These are phyloP conservation scores for Plecotus auritus DNA, from an alignment of 2,113 vertebrate species.

Conservation along the genomic window DNA sequence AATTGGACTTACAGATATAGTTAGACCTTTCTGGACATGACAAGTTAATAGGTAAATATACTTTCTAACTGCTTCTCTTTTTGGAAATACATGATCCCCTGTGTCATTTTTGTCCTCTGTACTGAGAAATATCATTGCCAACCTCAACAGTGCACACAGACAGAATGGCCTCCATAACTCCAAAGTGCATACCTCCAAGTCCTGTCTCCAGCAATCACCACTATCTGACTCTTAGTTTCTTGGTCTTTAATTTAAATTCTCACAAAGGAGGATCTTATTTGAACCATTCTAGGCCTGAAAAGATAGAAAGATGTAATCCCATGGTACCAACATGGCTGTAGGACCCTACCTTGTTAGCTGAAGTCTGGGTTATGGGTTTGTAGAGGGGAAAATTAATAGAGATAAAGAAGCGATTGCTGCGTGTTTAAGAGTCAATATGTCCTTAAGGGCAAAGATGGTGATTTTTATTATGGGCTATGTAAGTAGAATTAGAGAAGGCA, in stretches of 20 bases:
- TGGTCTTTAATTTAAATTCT: background rate
- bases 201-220: background rate
- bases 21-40: background rate
- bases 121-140: background rate
- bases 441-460: background rate
- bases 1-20: background rate
- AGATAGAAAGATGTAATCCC: background rate
- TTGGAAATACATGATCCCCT: background rate
- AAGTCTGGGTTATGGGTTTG: background rate
- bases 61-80: background rate
- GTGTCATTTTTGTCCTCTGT: background rate
- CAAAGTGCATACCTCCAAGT: background rate
- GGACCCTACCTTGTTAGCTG: background rate
- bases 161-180: background rate
- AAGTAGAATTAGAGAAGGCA: background rate
- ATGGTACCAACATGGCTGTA: background rate
- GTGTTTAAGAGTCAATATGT: background rate
- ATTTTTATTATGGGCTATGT: background rate
- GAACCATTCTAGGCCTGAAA: background rate
- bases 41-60: background rate
- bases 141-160: background rate
- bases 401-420: background rate
- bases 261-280: background rate
- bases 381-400: background rate
- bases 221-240: background rate